Percentiles rank a stretch among this genome's conserved stretches.
Conservation (phyloP, 2,888 invertebrate species). For the Coelopa pilipes region DNA sequence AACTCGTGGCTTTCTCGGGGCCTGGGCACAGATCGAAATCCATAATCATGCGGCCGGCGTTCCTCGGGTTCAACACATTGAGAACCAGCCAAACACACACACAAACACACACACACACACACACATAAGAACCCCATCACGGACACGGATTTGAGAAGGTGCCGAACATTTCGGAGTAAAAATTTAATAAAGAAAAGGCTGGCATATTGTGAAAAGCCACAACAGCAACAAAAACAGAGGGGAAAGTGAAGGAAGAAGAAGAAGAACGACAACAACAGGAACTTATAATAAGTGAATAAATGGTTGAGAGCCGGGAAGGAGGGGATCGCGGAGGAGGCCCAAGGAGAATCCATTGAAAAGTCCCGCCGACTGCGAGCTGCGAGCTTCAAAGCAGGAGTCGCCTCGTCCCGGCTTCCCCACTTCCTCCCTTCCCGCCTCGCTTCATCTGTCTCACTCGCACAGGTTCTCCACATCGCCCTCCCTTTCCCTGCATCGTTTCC, state of each 20-base stretch:
- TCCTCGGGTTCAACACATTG: not conserved
- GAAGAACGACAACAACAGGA: no score
- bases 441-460: no score
- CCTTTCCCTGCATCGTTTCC: no score
- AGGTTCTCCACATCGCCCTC: no score
- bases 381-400: not conserved
- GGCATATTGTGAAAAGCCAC: not conserved
- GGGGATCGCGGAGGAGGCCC: no score
- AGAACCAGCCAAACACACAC: not conserved
- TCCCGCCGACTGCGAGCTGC: constrained; percentile 2
- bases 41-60: constrained; percentile 14
- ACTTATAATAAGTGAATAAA: no score
- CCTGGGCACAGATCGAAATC: not conserved
- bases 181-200: not conserved
- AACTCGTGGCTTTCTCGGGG: not conserved
- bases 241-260: no score
- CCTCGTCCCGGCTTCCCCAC: no score
- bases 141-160: not conserved
- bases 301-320: no score
- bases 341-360: constrained; percentile 6
- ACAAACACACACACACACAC: not conserved
- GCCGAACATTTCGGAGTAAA: not conserved
- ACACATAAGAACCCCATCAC: not conserved
- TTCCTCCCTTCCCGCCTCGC: no score
- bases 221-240: not conserved